Evolutionary conservation across 2,888 invertebrate genomes (phyloP).

Genomic region (Chrysomela aeneicollis): DNA sequence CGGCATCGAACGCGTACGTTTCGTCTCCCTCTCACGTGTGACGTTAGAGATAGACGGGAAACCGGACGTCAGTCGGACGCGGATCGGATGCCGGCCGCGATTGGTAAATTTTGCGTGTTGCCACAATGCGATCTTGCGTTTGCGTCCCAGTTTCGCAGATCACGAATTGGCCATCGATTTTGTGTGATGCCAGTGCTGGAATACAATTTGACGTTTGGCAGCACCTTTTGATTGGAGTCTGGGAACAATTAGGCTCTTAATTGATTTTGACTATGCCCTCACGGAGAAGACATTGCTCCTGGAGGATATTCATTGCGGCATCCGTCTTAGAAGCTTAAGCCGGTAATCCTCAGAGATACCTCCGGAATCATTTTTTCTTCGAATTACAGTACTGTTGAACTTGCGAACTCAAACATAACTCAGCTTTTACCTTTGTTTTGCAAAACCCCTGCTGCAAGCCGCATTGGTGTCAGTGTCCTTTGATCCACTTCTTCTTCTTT

Average conservation of each 20-base stretch:
- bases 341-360: not conserved
- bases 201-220: no score
- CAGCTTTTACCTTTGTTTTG: not conserved
- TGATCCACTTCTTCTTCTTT: no score
- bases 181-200: not conserved
- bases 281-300: no score
- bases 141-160: slow-evolving; percentile 47
- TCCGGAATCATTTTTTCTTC: not conserved
- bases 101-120: slow-evolving; percentile 52
- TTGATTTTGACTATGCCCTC: no score
- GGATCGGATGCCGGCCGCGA: slow-evolving; percentile 8
- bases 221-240: no score
- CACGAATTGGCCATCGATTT: slow-evolving; percentile 8
- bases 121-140: slow-evolving; percentile 40
- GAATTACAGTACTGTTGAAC: not conserved
- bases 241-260: no score
- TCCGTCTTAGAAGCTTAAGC: not conserved
- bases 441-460: no score
- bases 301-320: no score
- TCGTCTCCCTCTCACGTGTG: not conserved
- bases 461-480: no score
- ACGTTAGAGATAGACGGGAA: not conserved
- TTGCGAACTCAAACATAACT: not conserved
- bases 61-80: not conserved
- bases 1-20: slow-evolving; percentile 33